Base-by-base conservation (phyloP, 1,140 invertebrate species). In the Drosophila nigrodunni region DNA sequence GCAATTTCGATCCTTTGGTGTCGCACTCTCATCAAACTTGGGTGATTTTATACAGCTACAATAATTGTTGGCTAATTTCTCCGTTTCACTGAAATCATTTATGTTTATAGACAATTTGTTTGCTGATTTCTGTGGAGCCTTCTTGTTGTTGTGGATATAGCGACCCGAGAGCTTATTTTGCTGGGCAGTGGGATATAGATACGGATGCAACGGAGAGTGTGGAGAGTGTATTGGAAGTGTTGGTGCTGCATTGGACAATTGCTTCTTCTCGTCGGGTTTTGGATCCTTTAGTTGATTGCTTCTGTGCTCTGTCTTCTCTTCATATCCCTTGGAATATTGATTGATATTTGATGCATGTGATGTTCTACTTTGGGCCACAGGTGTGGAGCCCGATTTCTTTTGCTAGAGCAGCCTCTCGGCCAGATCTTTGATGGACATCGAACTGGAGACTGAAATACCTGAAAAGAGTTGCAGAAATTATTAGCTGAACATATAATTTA, bases 341-440 rank as follows among this genome's bases (percentile, higher is more conserved):
- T 67, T 65, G 30, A 54, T 65, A 70, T 70, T 80, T 61, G 74
- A 65, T 66, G 54, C 55, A 34, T 77, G 62, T 21, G 77, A 61
- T 43, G 59, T 62, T 61, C 68, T 70, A 55, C 62, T 59, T 72
- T 75, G 70, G 85, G 77, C 71, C 68, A 58, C 70, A 15, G 70
- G 69, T 47, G 44, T 34, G 37, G 58, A 82, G 91, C 94, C 94
- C 93, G 93, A 93, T 92, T 94, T 94, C 93, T 93, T 94, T 93
- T 94, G 95, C 95, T 96, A 96, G 94, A 96, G 95, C 92, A 96
- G 94, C 93, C 96, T 96, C 91, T 96, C 96, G 52, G 95, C 96
- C 46, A 95, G 95, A 73, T 95, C 96, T 93, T 95, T 96, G 52
- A 95, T 96, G 65, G 95, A 96, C 80, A 94, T 95, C 78, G 95